Conservation (phyloP, 2,888 invertebrate species). For the Pycnomerus fuliginosus region DNA sequence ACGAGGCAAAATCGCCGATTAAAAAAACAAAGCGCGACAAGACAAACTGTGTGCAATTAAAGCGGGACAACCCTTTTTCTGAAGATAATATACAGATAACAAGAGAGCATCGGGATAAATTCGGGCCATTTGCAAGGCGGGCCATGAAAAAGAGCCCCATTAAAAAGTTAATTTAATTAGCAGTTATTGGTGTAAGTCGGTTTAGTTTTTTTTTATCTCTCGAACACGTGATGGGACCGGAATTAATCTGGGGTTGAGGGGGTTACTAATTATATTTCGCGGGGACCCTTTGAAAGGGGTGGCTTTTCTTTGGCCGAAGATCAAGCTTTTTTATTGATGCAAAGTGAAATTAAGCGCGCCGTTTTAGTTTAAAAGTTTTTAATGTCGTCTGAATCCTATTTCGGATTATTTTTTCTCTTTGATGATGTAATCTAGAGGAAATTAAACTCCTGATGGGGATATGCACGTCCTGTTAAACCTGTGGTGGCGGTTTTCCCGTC, state of each 20-base stretch:
- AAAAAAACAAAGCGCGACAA: constrained; percentile 39
- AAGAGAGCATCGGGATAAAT: constrained; percentile 43
- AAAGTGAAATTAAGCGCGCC: constrained; percentile 40
- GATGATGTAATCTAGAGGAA: constrained; percentile 38
- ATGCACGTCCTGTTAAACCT: constrained; percentile 23
- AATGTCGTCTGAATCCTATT: constrained; percentile 35
- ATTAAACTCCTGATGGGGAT: constrained; percentile 39
- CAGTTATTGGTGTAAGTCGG: constrained; percentile 49
- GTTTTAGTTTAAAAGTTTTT: constrained; percentile 37
- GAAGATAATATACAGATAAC: constrained; percentile 46
- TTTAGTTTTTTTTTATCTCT: constrained; percentile 39
- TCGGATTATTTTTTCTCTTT: constrained; percentile 38
- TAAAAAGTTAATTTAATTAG: constrained; percentile 51
- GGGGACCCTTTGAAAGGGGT: constrained; percentile 1
- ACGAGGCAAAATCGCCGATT: constrained; percentile 39
- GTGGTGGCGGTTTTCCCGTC: no score
- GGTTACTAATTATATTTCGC: constrained; percentile 20
- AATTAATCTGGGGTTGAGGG: constrained; percentile 11
- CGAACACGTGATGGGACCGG: constrained; percentile 27
- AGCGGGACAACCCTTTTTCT: constrained; percentile 44
- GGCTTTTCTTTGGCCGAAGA: no score
- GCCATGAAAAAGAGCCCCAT: constrained; percentile 42
- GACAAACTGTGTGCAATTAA: constrained; percentile 45
- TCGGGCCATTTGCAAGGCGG: constrained; percentile 37
- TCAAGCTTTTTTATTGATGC: constrained; percentile 35